These are phyloP conservation scores for Eulemur coronatus DNA, from an alignment of 2,797 vertebrate genomes.

Conservation along the genomic window DNA sequence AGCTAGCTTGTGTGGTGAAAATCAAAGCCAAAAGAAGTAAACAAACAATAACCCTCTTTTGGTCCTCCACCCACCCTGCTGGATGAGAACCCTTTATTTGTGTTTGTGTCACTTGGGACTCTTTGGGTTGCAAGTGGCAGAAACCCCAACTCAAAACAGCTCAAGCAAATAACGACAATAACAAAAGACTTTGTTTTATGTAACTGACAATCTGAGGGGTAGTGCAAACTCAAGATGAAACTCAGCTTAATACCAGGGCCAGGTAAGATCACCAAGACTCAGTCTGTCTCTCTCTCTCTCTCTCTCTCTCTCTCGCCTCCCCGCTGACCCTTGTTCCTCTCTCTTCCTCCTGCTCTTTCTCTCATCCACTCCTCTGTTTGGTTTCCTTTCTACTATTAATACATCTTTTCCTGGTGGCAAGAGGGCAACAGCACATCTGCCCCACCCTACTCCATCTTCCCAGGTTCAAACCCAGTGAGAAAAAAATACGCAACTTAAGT, in stretches of 20 bases:
- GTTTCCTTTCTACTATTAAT: neutral
- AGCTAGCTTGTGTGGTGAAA: neutral
- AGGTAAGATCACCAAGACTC: neutral
- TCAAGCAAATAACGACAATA: neutral
- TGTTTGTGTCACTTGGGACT: neutral
- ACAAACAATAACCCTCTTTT: neutral
- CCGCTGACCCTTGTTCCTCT: no score
- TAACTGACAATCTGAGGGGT: neutral
- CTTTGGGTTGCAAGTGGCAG: neutral
- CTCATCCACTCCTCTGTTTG: neutral
- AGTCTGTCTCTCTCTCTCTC: no score
- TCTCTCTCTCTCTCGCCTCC: no score
- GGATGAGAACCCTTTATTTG: neutral
- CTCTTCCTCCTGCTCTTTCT: neutral
- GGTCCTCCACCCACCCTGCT: neutral
- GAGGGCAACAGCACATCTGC: neutral
- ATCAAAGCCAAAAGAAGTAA: neutral
- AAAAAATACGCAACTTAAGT: neutral
- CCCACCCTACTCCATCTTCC: neutral
- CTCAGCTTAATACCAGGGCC: neutral
- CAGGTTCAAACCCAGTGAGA: neutral
- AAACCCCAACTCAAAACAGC: neutral
- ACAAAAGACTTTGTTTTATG: neutral
- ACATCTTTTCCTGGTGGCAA: neutral
- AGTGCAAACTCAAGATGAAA: neutral